Percentiles rank a stretch among this genome's conserved stretches.
phyloP scores from a whole-genome alignment of 2,797 vertebrate species.

The Ptychobarbus kaznakovi region DNA sequence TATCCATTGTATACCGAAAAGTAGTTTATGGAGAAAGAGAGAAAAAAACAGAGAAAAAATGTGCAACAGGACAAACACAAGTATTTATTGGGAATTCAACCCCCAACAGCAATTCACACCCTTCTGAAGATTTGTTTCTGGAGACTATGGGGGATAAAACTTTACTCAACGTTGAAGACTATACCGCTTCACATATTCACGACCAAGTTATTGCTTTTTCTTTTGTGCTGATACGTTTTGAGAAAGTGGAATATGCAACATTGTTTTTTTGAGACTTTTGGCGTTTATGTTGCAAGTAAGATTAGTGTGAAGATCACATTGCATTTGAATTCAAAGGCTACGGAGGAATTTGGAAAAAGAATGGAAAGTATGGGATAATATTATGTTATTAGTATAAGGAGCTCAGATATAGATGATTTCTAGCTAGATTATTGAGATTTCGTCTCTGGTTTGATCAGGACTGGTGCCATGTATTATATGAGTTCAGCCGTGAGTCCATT shows the following conservation, averaged over 20 bases:
- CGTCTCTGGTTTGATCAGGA: background rate
- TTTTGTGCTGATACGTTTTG: constrained; percentile 35
- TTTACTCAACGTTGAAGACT: constrained; percentile 34
- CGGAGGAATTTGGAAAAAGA: background rate
- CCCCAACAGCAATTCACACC: constrained; percentile 6
- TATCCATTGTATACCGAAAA: constrained; percentile 8
- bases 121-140: constrained; percentile 21
- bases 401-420: background rate
- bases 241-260: constrained; percentile 36
- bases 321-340: background rate
- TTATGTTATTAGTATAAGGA: background rate
- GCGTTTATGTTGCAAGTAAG: constrained; percentile 7
- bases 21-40: background rate
- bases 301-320: background rate
- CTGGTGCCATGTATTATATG: background rate
- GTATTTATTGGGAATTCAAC: constrained; percentile 57
- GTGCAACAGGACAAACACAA: constrained; percentile 40
- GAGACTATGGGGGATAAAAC: background rate
- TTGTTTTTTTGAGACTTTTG: constrained; percentile 31
- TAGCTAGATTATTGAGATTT: background rate
- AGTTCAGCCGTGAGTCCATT: background rate
- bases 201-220: constrained; percentile 21
- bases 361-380: background rate
- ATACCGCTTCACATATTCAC: constrained; percentile 34
- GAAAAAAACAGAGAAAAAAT: constrained; percentile 46